Evolutionary conservation across 2,888 invertebrate species (phyloP), one percentile per base, ranked within the genome.

Genomic region (Eristalis arbustorum): DNA sequence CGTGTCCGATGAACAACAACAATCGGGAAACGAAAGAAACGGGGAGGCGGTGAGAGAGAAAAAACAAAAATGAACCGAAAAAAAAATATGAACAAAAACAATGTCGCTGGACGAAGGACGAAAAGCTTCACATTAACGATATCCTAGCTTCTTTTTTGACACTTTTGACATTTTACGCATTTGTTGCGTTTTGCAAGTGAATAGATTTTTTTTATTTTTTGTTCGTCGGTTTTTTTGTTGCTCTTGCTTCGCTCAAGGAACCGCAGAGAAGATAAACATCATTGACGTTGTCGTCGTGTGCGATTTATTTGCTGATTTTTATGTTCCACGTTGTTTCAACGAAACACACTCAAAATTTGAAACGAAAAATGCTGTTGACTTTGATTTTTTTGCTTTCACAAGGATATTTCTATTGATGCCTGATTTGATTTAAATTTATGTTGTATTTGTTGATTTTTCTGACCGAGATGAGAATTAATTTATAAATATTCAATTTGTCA

Each of bases 151-250:
- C 18, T 67, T 76, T 40, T 73, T 42, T 69, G 61, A 69, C 66
- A 72, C 71, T 66, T 74, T 84, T 72, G 57, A 77, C 77, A 85
- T 75, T 78, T 74, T 63, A 69, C 57, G 64, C 78, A 61, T 67
- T 63, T 68, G 22, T 63, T 68, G 22, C 28, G 64, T 84, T 59
- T 31, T 31, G 31, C 6, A 31, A 31, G 23, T 34, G 23, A 37
- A 4, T 59, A n/a, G 18, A 49, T 75, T 40, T 62, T 57, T 31
- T 28, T 40, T 25, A 3, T 25, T 34, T 31, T 10, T 31, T 31
- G 6, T 31, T 31, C 31, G 10, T 14, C 34, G 25, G 56, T 34
- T 25, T 68, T 69, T 3, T 63, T 14, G 34, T 22, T 63, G 23
- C 18, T 68, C 63, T 3, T 63, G 56, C 49, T 22, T 62, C 59